Base-by-base conservation (phyloP, 2,113 vertebrate genomes). In the Percopsis transmontana region DNA sequence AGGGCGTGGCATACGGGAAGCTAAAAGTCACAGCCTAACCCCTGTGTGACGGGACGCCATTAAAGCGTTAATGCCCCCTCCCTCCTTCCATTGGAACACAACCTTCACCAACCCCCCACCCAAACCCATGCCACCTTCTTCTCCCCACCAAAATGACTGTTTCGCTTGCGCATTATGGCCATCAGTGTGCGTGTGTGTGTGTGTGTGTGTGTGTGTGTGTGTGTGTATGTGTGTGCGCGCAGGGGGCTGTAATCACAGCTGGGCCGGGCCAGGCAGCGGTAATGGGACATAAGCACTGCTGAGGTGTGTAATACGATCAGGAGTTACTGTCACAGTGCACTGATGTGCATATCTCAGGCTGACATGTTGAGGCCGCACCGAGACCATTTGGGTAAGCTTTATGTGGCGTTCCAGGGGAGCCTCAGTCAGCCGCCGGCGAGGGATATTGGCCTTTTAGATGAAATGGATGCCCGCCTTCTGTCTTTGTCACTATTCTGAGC, bases 231-330 rank as follows among this genome's bases (percentile, higher is more conserved):
- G n/a, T 52, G 55, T 24, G 15, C 18, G 9, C 2, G 42, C 2
- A 9, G n/a, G 16, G 24, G 56, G 56, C 67, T 50, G 69, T 82
- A 76, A 84, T 84, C 81, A 74, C 76, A 78, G 67, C 42, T 54
- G 66, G 82, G 71, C 76, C 77, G 82, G 74, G 70, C 70, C 60
- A 68, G 72, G 77, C 77, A 70, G 81, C 54, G 52, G 73, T 86
- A 88, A 86, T 88, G 79, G 83, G 81, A 88, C 83, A 83, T 81
- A 83, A 87, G 82, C 82, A 72, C 80, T 84, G 80, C 74, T 87
- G 87, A 90, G 82, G 85, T 89, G 81, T 89, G 87, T 89, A 89
- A 91, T 90, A 80, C 73, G 81, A 90, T 89, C 83, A 88, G 86
- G 85, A 90, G 81, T 87, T 87, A 81, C 87, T 84, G 85, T 89